Evolutionary conservation across 2,113 vertebrate species (phyloP).

Genomic region (Peromyscus californicus): DNA sequence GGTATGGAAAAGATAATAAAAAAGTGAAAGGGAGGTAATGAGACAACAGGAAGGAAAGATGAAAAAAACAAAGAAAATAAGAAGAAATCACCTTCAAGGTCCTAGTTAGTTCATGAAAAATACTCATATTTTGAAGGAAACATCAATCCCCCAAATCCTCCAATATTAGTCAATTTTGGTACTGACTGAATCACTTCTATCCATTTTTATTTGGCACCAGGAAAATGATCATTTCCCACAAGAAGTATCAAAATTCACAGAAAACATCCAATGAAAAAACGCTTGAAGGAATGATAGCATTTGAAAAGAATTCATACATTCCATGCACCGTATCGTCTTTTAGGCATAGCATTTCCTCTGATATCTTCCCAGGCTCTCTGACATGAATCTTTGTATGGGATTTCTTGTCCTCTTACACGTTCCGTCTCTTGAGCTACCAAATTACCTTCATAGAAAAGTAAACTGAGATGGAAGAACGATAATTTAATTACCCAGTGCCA

Average conservation of each 20-base stretch:
- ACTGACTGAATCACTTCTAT: neutral
- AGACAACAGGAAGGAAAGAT: neutral
- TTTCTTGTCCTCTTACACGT: neutral
- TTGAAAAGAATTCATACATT: neutral
- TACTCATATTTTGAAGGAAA: neutral
- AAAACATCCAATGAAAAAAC: neutral
- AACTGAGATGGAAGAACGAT: neutral
- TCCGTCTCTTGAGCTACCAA: neutral
- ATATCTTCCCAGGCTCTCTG: neutral
- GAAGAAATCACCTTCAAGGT: neutral
- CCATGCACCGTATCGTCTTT: neutral
- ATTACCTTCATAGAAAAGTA: constrained; percentile 30
- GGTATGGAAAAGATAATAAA: neutral
- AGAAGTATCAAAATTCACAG: neutral
- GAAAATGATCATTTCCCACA: neutral
- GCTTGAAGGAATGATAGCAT: neutral
- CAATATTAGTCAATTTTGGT: neutral
- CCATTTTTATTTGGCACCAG: neutral
- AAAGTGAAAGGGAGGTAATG: neutral
- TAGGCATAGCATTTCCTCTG: neutral
- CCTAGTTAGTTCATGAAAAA: neutral
- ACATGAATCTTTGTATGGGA: neutral
- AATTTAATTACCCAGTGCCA: neutral
- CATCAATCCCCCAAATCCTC: neutral
- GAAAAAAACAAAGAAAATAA: neutral